Base-by-base conservation (phyloP, 2,113 vertebrate species). In the Penelope pileata region DNA sequence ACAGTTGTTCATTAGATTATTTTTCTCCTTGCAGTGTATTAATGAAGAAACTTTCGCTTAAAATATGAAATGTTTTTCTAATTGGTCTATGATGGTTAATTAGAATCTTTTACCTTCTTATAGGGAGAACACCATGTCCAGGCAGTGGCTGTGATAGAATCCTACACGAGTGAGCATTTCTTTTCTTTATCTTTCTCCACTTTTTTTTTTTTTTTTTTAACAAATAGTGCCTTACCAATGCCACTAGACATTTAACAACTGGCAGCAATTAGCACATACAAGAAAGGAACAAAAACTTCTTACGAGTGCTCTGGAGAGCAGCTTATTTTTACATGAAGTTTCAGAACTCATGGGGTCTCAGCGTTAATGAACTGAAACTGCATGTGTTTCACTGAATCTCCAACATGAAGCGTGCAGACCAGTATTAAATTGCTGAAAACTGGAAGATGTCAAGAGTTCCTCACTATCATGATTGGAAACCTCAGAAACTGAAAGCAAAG, bases 401-500 rank as follows among this genome's bases (percentile, higher is more conserved):
- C 69, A 7, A 27, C 14, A 27, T 59, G 38, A 53, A 64, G 60
- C 59, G 23, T 0, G 15, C 50, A 87, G n/a, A 62, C 5, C 75
- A 34, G 50, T 69, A 27, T 1, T 59, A 78, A 77, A 91, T 70
- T 47, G 73, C 48, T 48, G 53, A 73, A 82, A 84, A 64, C 2
- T 74, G 63, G 59, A 91, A 89, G 42, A 54, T 67, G 40, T 69
- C 86, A 88, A 38, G 76, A 56, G 58, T 76, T 73, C 54, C 54
- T 94, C 59, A 29, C 47, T 91, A 83, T 67, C 82, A 70, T 40
- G 9, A 45, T 40, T 47, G 72, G 85, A 94, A 95, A 83, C 42
- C 51, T 90, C 67, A 88, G 75, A 54, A 83, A 80, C 29, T 77
- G 63, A 69, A 60, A 92, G 77, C 27, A 56, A 56, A 21, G 38